Base-by-base conservation (phyloP, 1,140 invertebrate genomes). In the Drosophila persimilis region DNA sequence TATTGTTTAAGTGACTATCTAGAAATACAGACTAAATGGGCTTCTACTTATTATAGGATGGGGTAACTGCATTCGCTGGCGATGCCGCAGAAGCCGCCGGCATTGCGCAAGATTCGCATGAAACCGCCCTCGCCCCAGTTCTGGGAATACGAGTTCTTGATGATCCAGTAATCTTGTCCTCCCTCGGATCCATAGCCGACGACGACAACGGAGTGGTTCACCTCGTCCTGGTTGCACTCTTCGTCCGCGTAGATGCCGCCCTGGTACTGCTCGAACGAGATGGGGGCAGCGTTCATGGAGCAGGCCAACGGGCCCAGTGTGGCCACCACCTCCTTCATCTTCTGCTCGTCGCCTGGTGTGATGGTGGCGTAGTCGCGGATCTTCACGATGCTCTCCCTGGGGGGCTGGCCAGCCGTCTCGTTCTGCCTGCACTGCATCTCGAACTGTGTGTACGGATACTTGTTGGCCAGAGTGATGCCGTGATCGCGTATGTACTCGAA, bases 241-340 rank as follows among this genome's bases (percentile, higher is more conserved):
- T 90, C 77, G 55, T 94, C 93, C 56, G 92, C 93, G 61, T 93
- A 94, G 35, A 94, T 85, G 80, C 96, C 96, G 75, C 93, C 92
- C 1, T 93, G 93, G 90, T 98, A 98, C 67, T 96, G 94, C 79
- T 96, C 95, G 92, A 99, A 97, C 4, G 94, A 94, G 22, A 94
- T 91, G 26, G 95, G 94, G 11, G 94, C 94, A 6, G 96, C 97
- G 92, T 98, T 96, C 77, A 98, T 97, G 15, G 95, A 96, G 43
- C 94, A 93, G 7, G 94, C 92, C 22, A 95, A 79, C 0, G 97
- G 97, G 2, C 97, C 97, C 69, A 96, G 92, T 2, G 95, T 96
- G 56, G 96, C 95, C 47, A 98, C 93, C 0, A 97, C 96, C 56
- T 93, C 91, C 84, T 95, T 92, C 48, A 98, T 92, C 77, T 95